phyloP scores from a whole-genome alignment of 30 jellyfish, hydroid and myxozoan species.

The Turritopsis rubra region DNA sequence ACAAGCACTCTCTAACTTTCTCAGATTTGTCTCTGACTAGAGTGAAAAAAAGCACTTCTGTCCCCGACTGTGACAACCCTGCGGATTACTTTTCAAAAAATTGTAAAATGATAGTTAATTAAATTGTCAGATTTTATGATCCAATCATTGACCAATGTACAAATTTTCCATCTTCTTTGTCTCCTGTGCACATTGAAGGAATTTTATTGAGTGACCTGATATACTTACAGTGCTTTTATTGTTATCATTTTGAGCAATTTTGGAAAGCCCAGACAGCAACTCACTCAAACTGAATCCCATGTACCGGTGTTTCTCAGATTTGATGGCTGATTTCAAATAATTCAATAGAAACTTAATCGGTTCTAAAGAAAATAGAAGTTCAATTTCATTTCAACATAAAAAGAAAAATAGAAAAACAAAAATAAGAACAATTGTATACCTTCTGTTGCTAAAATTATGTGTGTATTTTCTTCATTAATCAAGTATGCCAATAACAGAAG shows the following conservation, averaged over 20 bases:
- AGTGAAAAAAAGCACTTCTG: no score
- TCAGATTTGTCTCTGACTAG: no score
- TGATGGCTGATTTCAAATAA: conserved; percentile 35
- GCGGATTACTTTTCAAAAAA: no score
- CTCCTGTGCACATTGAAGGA: no score
- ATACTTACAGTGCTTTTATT: conserved; percentile 49
- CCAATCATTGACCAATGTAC: neutral
- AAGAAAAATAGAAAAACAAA: neutral
- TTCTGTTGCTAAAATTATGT: conserved; percentile 42
- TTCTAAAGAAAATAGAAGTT: conserved; percentile 28
- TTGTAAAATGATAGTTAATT: no score
- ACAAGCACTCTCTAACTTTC: no score
- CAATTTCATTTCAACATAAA: neutral
- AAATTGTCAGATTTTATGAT: neutral
- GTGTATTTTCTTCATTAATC: conserved; percentile 55
- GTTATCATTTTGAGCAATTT: conserved; percentile 53
- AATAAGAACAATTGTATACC: conserved; percentile 22
- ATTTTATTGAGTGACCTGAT: no score
- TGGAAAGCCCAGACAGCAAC: conserved; percentile 42
- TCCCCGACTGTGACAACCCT: no score
- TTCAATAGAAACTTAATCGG: conserved; percentile 40
- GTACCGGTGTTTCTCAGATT: conserved; percentile 24
- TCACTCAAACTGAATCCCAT: conserved; percentile 46
- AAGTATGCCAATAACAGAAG: conserved; percentile 48
- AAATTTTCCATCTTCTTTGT: neutral